A percentile compares a stretch with the other conserved stretches of the same genome.
Conservation (phyloP, 2,888 invertebrate genomes). For the Lagria hirta region DNA sequence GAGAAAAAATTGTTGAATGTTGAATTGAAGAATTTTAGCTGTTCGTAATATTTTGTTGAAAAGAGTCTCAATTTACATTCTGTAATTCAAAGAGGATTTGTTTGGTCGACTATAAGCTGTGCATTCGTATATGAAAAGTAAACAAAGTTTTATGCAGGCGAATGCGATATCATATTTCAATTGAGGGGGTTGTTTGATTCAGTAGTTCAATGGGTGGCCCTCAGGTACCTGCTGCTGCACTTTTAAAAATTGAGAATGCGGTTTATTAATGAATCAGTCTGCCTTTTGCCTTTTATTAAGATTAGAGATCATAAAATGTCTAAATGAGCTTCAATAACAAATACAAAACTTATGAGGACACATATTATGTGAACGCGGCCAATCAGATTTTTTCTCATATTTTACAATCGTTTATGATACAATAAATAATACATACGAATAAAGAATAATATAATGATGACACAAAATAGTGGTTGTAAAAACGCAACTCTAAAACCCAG, state of each 20-base stretch:
- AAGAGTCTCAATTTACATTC: too few species aligned
- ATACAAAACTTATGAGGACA: slow-evolving; percentile 17
- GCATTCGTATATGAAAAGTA: slow-evolving; percentile 54
- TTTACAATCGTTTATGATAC: slow-evolving; percentile 43
- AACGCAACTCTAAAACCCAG: slow-evolving; percentile 37
- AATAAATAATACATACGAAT: slow-evolving; percentile 42
- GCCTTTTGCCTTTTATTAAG: slow-evolving; percentile 13
- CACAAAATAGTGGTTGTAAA: slow-evolving; percentile 37
- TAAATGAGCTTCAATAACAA: slow-evolving; percentile 15
- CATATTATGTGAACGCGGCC: slow-evolving; percentile 26
- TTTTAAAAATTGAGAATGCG: slow-evolving; percentile 7
- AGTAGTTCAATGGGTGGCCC: slow-evolving; percentile 29
- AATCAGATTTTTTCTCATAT: slow-evolving; percentile 41
- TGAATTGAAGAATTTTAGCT: too few species aligned
- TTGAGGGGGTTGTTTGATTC: slow-evolving; percentile 46
- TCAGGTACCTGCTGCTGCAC: slow-evolving; percentile 19
- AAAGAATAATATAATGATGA: slow-evolving; percentile 38
- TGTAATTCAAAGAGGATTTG: slow-evolving; percentile 35
- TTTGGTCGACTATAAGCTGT: slow-evolving; percentile 47
- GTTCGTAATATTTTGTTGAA: too few species aligned
- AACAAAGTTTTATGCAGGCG: slow-evolving; percentile 50
- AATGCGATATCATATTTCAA: slow-evolving; percentile 52
- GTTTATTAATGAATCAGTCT: slow-evolving; percentile 11
- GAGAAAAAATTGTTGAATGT: too few species aligned
- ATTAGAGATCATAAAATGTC: slow-evolving; percentile 14